A percentile compares a stretch with the other conserved stretches of the same genome.
These are phyloP conservation scores for Macaria liturata DNA, from an alignment of 2,888 invertebrate genomes.

Conservation along the genomic window DNA sequence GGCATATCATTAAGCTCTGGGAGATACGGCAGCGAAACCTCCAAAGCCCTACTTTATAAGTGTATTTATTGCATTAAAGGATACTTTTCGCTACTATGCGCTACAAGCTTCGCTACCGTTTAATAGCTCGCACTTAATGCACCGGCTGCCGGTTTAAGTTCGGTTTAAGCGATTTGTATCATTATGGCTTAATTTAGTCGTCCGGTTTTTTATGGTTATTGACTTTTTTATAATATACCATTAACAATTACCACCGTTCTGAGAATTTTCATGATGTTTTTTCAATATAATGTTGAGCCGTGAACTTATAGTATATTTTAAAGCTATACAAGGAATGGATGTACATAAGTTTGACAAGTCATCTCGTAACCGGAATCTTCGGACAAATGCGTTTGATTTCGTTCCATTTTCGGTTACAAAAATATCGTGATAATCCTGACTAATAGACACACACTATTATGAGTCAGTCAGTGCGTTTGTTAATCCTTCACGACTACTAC, in stretches of 20 bases:
- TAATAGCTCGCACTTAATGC: constrained; percentile 45
- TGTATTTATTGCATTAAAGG: constrained; percentile 39
- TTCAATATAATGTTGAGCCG: constrained; percentile 8
- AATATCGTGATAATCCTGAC: constrained; percentile 4
- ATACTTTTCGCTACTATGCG: constrained; percentile 25
- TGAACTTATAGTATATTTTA: neutral
- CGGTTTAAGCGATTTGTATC: constrained; percentile 22
- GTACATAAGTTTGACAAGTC: constrained; percentile 1
- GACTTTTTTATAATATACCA: constrained; percentile 11
- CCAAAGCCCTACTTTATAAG: constrained; percentile 34
- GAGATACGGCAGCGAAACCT: constrained; percentile 8
- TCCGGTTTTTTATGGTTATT: constrained; percentile 20
- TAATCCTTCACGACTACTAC: constrained; percentile 7
- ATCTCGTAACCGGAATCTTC: constrained; percentile 5
- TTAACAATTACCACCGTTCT: constrained; percentile 7
- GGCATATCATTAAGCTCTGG: constrained; percentile 50
- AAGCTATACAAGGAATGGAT: too few relatives aligned
- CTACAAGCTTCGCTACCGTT: constrained; percentile 39
- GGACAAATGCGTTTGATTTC: neutral
- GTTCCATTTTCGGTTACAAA: neutral
- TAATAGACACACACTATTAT: constrained; percentile 1
- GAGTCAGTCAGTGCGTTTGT: constrained; percentile 12
- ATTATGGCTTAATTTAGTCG: constrained; percentile 22
- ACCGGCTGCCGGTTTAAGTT: constrained; percentile 38
- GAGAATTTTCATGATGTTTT: constrained; percentile 3